A percentile compares a stretch with the other conserved stretches of the same genome.
Conservation (phyloP, 2,113 vertebrate genomes). For the Alexandromys fortis region DNA sequence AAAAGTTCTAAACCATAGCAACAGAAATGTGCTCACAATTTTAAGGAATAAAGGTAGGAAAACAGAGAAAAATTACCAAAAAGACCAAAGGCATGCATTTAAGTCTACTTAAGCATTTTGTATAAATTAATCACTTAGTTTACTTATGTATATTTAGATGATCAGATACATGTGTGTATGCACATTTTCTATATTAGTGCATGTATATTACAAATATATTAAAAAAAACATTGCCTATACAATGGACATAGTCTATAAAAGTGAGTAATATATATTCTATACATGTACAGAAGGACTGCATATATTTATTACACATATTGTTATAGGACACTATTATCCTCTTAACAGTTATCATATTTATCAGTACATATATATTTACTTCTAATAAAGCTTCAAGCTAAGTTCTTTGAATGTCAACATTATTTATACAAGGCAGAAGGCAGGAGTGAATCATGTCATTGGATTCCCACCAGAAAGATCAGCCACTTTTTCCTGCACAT, state of each 20-base stretch:
- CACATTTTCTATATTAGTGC: background rate
- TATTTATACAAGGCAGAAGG: background rate
- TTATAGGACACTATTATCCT: background rate
- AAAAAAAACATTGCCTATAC: background rate
- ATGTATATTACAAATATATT: background rate
- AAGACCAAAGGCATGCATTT: conserved; percentile 27
- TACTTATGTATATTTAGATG: background rate
- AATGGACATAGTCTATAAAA: background rate
- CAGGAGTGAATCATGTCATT: too few relatives aligned
- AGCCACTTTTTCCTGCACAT: background rate
- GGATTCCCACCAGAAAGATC: too few relatives aligned
- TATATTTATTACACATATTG: background rate
- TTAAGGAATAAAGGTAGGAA: conserved; percentile 69
- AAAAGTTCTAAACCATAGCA: conserved; percentile 78
- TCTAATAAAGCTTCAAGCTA: background rate
- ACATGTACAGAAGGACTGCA: background rate
- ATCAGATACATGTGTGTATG: background rate
- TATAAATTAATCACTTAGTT: conserved; percentile 12
- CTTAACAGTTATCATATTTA: background rate
- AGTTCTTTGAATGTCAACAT: background rate
- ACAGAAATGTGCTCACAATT: conserved; percentile 79
- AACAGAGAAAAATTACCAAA: conserved; percentile 56
- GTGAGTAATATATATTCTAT: background rate
- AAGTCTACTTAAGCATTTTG: conserved; percentile 35
- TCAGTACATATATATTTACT: too few relatives aligned